Evolutionary conservation across 1,140 invertebrate species (phyloP).

Genomic region (Caerostris darwini): DNA sequence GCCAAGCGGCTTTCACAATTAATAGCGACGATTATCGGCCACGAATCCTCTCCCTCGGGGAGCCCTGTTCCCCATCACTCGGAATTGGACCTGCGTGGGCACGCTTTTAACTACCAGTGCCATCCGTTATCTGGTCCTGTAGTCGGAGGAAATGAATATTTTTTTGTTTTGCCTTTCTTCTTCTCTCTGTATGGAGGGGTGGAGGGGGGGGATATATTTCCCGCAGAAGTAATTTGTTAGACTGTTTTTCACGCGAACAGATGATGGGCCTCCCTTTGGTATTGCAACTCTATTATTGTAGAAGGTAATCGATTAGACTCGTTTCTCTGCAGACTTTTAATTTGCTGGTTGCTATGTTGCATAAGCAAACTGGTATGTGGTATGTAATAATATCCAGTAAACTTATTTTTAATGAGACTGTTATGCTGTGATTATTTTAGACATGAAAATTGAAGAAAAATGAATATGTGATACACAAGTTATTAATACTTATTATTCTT

Average conservation of each 20-base stretch:
- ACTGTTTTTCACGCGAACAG: neutral
- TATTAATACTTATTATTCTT: too few species aligned
- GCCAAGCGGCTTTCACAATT: conserved; percentile 6
- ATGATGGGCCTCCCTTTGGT: neutral
- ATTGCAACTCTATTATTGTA: too few species aligned
- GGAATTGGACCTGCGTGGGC: conserved; percentile 21
- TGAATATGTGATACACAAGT: too few species aligned
- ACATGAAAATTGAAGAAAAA: too few species aligned
- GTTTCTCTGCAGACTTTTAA: too few species aligned
- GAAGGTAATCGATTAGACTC: too few species aligned
- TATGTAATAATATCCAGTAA: too few species aligned
- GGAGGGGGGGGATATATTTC: neutral
- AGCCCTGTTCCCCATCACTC: neutral
- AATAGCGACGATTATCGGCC: conserved; percentile 13
- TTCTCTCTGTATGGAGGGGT: neutral
- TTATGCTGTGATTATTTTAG: too few species aligned
- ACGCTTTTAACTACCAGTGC: neutral
- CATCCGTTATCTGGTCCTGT: neutral
- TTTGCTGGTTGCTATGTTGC: too few species aligned
- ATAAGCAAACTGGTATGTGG: too few species aligned
- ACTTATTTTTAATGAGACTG: too few species aligned
- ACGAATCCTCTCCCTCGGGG: neutral
- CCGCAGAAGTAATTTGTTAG: neutral
- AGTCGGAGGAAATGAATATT: neutral
- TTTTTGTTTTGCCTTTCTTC: neutral